Conservation (phyloP, 2,888 invertebrate genomes). For the Plagodis dolabraria region DNA sequence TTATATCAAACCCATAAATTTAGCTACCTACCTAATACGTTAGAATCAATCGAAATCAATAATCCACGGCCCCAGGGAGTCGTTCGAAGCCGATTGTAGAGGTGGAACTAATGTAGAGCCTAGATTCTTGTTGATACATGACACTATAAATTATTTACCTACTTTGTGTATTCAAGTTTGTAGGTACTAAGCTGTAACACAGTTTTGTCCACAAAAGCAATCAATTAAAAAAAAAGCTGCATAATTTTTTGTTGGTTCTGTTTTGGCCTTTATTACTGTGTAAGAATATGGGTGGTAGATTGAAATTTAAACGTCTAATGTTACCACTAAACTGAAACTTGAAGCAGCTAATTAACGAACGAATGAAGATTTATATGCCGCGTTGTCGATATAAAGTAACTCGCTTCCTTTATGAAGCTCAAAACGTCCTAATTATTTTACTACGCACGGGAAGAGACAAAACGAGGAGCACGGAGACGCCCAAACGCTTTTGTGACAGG, state of each 20-base stretch:
- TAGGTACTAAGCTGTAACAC: no score
- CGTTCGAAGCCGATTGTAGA: constrained; percentile 56
- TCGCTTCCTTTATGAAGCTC: constrained; percentile 83
- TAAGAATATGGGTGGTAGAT: constrained; percentile 21
- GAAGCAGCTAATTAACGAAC: constrained; percentile 75
- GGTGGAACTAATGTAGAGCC: constrained; percentile 41
- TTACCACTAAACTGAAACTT: constrained; percentile 51
- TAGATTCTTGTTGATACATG: constrained; percentile 29
- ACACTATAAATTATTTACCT: no score
- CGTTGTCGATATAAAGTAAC: constrained; percentile 83
- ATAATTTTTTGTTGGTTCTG: not conserved
- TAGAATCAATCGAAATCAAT: constrained; percentile 83
- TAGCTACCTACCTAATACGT: constrained; percentile 58
- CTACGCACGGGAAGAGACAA: constrained; percentile 72
- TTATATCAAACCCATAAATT: constrained; percentile 68
- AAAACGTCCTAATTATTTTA: constrained; percentile 85
- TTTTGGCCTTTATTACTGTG: constrained; percentile 6
- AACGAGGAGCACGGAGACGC: constrained; percentile 78
- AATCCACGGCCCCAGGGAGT: constrained; percentile 67
- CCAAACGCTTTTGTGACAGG: constrained; percentile 84
- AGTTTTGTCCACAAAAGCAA: no score
- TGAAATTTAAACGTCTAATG: constrained; percentile 42
- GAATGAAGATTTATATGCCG: constrained; percentile 83
- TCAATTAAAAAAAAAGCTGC: no score
- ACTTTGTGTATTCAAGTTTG: no score